Evolutionary conservation across 2,888 invertebrate species (phyloP), one percentile per base, ranked within the genome.

Genomic region (Rhagophthalmus giganteus): DNA sequence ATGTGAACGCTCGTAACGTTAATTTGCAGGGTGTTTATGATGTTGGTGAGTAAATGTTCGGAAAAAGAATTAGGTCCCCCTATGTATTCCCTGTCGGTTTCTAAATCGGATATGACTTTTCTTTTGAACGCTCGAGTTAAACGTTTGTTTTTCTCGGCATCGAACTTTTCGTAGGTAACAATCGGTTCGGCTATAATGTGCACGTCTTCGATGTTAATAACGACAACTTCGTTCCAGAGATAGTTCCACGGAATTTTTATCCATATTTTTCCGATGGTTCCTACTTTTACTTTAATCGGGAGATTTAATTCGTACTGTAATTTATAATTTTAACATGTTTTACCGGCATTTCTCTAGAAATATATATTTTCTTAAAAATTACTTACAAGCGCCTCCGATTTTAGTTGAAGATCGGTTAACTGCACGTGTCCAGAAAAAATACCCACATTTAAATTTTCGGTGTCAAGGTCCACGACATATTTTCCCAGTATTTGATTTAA

Each of bases 381-480:
- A 75, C 84, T 80, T 75, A 91, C 90, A 81, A 91, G 72, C 59
- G 90, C 90, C 72, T 90, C 90, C 16, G 88, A 84, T 69, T 88
- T 87, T 24, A 91, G 77, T 71, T 86, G 87, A 35, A 91, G 75
- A 67, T 90, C 88, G 1, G 83, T 84, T 39, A 91, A 79, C 71
- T 86, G 87, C 41, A 90, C 88, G 67, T 85, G 83, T 54, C 90
- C 90, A 57, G 87, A 87, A 73, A 90, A 88, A 60, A 91, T 88
- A 62, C 90, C 90, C 51, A 90, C 85, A 67, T 88, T 89, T 37
- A 91, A 81, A 70, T 89, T 87, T 76, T 90, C 89, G 1, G 87
- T 86, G 71, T 91, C 90, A 62, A 91, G 75, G 70, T 90, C 88
- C 70, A 88, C 85, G 16, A 90, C 85, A 68, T 90, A 91, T 72